A percentile compares a stretch with the other conserved stretches of the same genome.
Conservation (phyloP, 2,113 vertebrate species). For the Polypterus bichir region DNA sequence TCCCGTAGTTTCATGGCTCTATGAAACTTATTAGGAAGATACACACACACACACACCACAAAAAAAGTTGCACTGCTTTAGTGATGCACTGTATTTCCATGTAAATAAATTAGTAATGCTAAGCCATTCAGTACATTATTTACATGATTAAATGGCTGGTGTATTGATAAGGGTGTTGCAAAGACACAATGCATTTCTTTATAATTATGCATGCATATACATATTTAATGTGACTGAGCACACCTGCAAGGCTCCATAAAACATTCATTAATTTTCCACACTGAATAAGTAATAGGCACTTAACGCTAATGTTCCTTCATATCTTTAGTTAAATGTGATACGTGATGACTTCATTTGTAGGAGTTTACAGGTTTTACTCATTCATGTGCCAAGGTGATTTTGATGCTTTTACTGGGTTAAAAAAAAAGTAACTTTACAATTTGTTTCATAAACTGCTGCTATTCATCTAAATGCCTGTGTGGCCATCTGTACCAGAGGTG, state of each 20-base stretch:
- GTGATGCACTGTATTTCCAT: too few relatives aligned
- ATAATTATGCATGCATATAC: conserved; percentile 40
- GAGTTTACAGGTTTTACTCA: neutral
- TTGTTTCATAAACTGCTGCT: too few relatives aligned
- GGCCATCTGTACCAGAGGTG: too few relatives aligned
- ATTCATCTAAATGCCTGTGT: too few relatives aligned
- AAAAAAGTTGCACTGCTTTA: too few relatives aligned
- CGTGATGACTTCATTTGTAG: conserved; percentile 7
- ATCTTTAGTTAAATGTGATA: conserved; percentile 21
- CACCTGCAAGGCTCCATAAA: conserved; percentile 42
- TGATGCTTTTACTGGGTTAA: too few relatives aligned
- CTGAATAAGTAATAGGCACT: conserved; percentile 55
- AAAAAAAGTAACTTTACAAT: too few relatives aligned
- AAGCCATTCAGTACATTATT: conserved; percentile 1
- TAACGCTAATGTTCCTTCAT: conserved; percentile 26
- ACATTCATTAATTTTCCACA: conserved; percentile 50
- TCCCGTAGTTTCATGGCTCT: too few relatives aligned
- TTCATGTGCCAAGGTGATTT: too few relatives aligned
- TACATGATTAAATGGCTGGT: conserved; percentile 7
- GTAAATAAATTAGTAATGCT: conserved; percentile 1
- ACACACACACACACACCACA: too few relatives aligned
- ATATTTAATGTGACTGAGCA: conserved; percentile 43
- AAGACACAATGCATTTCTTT: conserved; percentile 19
- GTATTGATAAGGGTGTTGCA: conserved; percentile 16
- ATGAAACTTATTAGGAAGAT: too few relatives aligned